Evolutionary conservation across 2,113 vertebrate species (phyloP).

Genomic region (Proteles cristata): DNA sequence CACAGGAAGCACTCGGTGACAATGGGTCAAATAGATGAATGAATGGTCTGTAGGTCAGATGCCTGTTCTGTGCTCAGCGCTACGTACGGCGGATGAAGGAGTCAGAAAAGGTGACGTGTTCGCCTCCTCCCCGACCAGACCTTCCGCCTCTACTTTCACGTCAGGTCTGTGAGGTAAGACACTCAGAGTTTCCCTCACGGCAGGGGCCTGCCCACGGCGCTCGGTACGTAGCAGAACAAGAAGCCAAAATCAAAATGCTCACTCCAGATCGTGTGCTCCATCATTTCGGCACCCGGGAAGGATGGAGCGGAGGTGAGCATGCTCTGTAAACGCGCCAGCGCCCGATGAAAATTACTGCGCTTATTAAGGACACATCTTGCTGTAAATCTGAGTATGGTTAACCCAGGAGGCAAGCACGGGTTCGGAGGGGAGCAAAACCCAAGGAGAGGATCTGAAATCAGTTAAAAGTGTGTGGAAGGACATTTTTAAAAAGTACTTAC

Average conservation of each 20-base stretch:
- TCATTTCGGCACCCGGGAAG: neutral
- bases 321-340: accelerated
- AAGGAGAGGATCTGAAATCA: neutral
- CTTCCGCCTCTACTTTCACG: neutral
- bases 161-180: neutral
- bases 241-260: neutral
- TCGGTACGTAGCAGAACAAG: neutral
- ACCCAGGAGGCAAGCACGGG: neutral
- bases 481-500: neutral
- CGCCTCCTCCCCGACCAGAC: too few relatives aligned
- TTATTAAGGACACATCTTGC: too few relatives aligned
- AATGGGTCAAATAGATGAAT: accelerated
- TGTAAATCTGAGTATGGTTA: neutral
- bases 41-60: accelerated
- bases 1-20: accelerated
- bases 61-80: accelerated
- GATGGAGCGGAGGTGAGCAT: accelerated
- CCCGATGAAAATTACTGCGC: accelerated
- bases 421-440: neutral
- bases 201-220: neutral
- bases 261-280: accelerated
- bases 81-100: neutral
- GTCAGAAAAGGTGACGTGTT: neutral
- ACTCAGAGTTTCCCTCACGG: neutral
- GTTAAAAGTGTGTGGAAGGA: neutral